Evolutionary conservation across 1,140 invertebrate species (phyloP).

Genomic region (Drosophila burlai): DNA sequence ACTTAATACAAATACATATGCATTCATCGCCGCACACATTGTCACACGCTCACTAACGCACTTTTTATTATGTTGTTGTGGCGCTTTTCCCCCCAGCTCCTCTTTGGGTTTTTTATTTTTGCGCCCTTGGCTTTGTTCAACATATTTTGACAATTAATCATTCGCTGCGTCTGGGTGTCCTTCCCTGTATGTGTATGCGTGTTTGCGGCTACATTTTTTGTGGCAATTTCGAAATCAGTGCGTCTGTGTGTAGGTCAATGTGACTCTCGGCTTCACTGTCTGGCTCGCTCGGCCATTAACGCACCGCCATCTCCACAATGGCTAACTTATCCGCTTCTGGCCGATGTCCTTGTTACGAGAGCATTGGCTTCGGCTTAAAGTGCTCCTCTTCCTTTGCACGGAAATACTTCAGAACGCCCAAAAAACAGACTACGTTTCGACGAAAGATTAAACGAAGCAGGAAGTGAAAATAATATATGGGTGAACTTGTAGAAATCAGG

Average conservation of each 20-base stretch:
- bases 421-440: conserved; percentile 54
- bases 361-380: conserved; percentile 48
- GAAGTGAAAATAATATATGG: background rate
- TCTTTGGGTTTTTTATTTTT: conserved; percentile 6
- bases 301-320: conserved; percentile 33
- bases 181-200: conserved; percentile 17
- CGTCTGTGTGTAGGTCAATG: conserved; percentile 74
- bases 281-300: conserved; percentile 65
- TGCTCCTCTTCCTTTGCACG: conserved; percentile 3
- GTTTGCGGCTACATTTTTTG: conserved; percentile 47
- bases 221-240: conserved; percentile 44
- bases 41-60: conserved; percentile 45
- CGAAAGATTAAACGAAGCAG: background rate
- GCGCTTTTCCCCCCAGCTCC: conserved; percentile 24
- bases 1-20: conserved; percentile 84
- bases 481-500: background rate
- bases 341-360: conserved; percentile 41
- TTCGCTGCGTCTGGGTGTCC: conserved; percentile 45
- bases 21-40: conserved; percentile 59
- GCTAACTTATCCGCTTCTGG: conserved; percentile 45
- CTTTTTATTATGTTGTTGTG: conserved; percentile 79
- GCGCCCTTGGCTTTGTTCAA: conserved; percentile 57
- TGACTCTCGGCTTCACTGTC: conserved; percentile 50
- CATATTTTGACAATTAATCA: conserved; percentile 85
- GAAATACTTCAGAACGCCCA: background rate